phyloP scores from a whole-genome alignment of 2,113 vertebrate species.

The Formicarius rufipectus region DNA sequence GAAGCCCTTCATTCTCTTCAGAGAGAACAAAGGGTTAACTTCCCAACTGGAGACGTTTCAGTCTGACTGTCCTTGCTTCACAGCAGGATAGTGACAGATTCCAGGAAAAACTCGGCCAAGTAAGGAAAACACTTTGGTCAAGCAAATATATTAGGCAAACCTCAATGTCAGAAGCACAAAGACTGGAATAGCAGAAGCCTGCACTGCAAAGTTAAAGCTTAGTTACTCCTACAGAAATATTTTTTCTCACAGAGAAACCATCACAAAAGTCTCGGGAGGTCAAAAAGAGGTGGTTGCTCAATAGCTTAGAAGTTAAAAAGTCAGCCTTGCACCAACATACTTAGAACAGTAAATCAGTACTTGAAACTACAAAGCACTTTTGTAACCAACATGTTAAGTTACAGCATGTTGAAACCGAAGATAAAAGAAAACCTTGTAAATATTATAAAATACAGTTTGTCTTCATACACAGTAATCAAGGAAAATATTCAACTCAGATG shows the following conservation, averaged over 20 bases:
- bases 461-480: background rate
- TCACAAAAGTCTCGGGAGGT: background rate
- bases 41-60: background rate
- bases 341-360: background rate
- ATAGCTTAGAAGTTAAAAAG: background rate
- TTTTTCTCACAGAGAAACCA: background rate
- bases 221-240: background rate
- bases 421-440: background rate
- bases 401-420: background rate
- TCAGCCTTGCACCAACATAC: background rate
- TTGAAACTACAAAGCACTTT: background rate
- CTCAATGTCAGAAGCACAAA: background rate
- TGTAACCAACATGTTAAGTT: background rate
- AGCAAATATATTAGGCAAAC: constrained; percentile 13
- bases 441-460: background rate
- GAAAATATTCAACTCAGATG: background rate
- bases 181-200: background rate
- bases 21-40: background rate
- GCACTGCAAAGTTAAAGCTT: background rate
- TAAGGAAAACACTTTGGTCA: constrained; percentile 1
- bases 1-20: background rate
- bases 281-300: background rate
- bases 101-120: constrained; percentile 39
- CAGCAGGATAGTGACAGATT: constrained; percentile 15
- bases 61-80: constrained; percentile 9